Base-by-base conservation (phyloP, 2,888 invertebrate species). In the Eupithecia dodoneata region DNA sequence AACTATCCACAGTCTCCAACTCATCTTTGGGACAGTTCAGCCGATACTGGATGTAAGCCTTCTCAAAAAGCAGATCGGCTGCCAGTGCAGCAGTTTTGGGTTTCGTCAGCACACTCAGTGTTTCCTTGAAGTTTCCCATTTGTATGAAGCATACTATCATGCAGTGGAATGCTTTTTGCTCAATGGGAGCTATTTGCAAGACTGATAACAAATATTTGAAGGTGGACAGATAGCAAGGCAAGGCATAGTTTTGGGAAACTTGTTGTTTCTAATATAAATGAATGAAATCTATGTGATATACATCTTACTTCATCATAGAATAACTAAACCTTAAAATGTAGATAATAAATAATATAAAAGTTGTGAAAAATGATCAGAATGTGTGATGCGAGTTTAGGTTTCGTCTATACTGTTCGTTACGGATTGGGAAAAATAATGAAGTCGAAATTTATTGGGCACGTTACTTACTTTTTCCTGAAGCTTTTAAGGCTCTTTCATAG, bases 41-140 rank as follows among this genome's bases (percentile, higher is more conserved):
- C 18, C 99, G 97, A 92, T 99, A 99, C 86, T 98, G 97, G 85
- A 98, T 97, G 87, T 99, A 99, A 0, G 99, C 98, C 90, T 98
- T 98, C 92, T 99, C 99, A 94, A 99, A 99, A 71, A 96, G 93
- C 82, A 98, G 90, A 79, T 92, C 90, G 0, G 91, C 85, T 0
- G 93, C 90, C 74, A 94, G 83, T 0, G 91, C 84, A 52, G 93
- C 92, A 93, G 94, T 93, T 82, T 94, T 95, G 41, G 91, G 80
- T 79, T 93, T 93, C 30, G 85, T 89, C 0, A 96, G 88, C 12
- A 96, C 93, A n/a, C 94, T 93, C 72, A 98, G 93, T 0, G 98
- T 99, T 86, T 99, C 99, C 82, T 98, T 97, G 89, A 99, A 99
- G 89, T 97, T 98, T 15, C 97, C 97, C 59, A 98, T 92, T 84